Evolutionary conservation across 2,888 invertebrate genomes (phyloP), one percentile per base, ranked within the genome.

Genomic region (Cantharis rufa): DNA sequence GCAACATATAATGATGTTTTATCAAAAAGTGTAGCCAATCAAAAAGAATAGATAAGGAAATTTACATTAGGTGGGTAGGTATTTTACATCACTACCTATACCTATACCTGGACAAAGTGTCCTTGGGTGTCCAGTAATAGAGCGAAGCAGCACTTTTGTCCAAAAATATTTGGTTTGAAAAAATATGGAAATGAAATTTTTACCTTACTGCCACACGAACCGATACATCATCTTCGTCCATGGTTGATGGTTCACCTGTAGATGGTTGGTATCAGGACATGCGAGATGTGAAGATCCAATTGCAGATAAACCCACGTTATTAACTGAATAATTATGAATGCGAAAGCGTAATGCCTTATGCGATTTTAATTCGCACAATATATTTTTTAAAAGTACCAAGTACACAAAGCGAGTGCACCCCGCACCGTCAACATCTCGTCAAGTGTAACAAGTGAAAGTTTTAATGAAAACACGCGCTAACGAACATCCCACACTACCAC

Each of bases 201-300:
- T 86, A 93, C 93, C 93, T 91, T 86, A 93, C 91, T 79, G 92
- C 93, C 82, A 93, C 93, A 74, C 93, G 91, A 71, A 93, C 93
- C 83, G 92, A 91, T 84, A 91, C 91, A 86, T 93, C 93, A 83
- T 92, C 92, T 82, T 91, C 91, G 80, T 91, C 89, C 92, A 92
- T 92, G 85, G 83, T 83, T 76, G 71, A 48, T 74, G 61, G 69
- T 68, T 77, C 79, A 78, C 76, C 79, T 77, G 74, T 72, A 78
- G 72, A 69, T 66, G 69, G 74, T 63, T 27, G 7, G 48, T 48
- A 48, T 48, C 48, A 48, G 48, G 48, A 48, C 48, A 48, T 48
- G n/a, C 13, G 48, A 48, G 78, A 75, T 48, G 18, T 9, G 24
- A 66, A 66, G 24, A 13, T 66, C 13, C 0, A 11, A 66, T 3